Percentiles rank a stretch among this genome's conserved stretches.
Conservation (phyloP, 2,797 vertebrate species). For the Perodicticus potto region DNA sequence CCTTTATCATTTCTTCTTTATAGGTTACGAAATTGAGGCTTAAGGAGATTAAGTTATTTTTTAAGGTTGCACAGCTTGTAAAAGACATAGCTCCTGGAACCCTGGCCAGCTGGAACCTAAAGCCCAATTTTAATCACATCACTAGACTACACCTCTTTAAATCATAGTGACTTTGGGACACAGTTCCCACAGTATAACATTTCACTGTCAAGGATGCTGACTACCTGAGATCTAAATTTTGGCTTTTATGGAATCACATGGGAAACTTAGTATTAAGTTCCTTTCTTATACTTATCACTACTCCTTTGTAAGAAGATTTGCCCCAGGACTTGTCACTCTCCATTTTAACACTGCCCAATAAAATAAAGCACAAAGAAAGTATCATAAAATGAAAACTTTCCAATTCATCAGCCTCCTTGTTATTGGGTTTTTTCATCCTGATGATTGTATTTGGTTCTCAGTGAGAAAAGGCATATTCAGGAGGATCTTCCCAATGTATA, state of each 20-base stretch:
- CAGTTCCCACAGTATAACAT: not conserved
- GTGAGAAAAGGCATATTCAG: not conserved
- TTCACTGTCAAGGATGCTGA: not conserved
- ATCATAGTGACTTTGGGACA: not conserved
- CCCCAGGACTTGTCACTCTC: not conserved
- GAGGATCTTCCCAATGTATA: not conserved
- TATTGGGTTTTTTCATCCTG: not conserved
- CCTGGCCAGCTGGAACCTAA: not conserved
- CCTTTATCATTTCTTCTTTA: constrained; percentile 3
- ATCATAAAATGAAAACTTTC: not conserved
- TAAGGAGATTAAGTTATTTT: constrained; percentile 49
- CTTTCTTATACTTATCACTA: not conserved
- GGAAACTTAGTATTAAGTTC: not conserved
- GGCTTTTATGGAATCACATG: not conserved
- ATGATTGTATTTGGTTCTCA: not conserved
- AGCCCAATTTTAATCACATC: constrained; percentile 9
- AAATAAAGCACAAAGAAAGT: not conserved
- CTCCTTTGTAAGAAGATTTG: not conserved
- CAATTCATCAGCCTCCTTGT: not conserved
- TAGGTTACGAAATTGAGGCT: not conserved
- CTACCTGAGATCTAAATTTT: not conserved
- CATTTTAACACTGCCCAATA: not conserved
- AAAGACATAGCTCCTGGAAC: constrained; percentile 38
- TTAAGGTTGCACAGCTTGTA: constrained; percentile 33
- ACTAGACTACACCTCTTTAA: not conserved